Base-by-base conservation (phyloP, 2,888 invertebrate genomes). In the Drosophila peninsularis region DNA sequence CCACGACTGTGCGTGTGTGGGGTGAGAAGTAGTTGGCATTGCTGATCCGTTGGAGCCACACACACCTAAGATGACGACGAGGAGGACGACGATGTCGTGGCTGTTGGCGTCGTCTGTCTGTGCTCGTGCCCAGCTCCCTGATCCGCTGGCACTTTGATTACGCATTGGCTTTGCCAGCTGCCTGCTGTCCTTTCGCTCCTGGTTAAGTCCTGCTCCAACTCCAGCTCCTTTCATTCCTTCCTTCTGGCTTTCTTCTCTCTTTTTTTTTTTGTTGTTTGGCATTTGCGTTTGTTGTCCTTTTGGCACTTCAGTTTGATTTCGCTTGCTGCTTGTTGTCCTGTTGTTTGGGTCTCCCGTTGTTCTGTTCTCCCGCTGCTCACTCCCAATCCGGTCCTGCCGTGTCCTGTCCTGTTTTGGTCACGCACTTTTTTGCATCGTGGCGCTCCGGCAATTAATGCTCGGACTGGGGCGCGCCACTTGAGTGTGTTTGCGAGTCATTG, bases 261-360 rank as follows among this genome's bases (percentile, higher is more conserved):
- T 55, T 36, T 42, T 71, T 44, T 52, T 56, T 19, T 54, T 58
- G 34, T 49, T 64, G 66, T 84, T 78, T 71, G 71, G 67, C 68
- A 78, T 78, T 81, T 71, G 70, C 71, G 63, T 80, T 80, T 85
- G 79, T 78, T 86, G 84, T 84, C 80, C 62, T 76, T 86, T 83
- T 83, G 82, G 68, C 83, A 84, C 83, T 84, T 84, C 78, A 83
- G 70, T 69, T 84, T 84, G 80, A 87, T 82, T 82, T 67, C 68
- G 65, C 64, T 79, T 71, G 67, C 60, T 64, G 73, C 73, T 47
- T 76, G 74, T 47, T 41, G 34, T 54, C 52, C 57, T 45, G 52
- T 69, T 71, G 74, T 75, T 52, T 62, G 1, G 57, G 5, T 27
- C 37, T n/a, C 21, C 45, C 39, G 42, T 77, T 72, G 67, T 49